Evolutionary conservation across 2,113 vertebrate genomes (phyloP).

Genomic region (Tragelaphus strepsiceros): DNA sequence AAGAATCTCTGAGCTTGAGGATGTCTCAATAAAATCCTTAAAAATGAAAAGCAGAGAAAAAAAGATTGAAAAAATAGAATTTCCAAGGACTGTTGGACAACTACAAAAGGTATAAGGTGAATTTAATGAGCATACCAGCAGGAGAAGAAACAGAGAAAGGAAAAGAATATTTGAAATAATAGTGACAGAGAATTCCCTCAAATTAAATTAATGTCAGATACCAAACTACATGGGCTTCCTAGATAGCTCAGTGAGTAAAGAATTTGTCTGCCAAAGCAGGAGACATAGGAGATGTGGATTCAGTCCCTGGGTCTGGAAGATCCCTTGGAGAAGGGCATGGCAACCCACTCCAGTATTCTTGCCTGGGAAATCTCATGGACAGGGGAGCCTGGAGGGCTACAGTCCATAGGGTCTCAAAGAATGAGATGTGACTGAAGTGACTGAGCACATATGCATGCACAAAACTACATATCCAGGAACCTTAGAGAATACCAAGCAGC

Average conservation of each 20-base stretch:
- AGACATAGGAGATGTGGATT: background rate
- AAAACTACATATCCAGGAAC: background rate
- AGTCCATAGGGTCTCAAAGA: background rate
- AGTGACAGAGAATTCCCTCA: background rate
- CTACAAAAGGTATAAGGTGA: background rate
- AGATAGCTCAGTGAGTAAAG: background rate
- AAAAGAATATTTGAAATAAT: background rate
- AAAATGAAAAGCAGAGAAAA: background rate
- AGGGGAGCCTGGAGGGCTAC: background rate
- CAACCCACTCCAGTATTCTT: background rate
- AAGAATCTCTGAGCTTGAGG: background rate
- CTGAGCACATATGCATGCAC: background rate
- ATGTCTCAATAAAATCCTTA: background rate
- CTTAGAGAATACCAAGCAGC: background rate
- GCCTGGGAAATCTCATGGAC: background rate
- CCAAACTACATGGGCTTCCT: background rate
- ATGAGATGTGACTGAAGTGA: background rate
- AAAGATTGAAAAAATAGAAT: background rate
- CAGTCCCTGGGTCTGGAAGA: background rate
- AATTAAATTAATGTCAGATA: background rate
- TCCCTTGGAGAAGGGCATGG: background rate
- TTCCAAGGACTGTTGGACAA: background rate
- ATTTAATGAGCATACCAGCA: background rate
- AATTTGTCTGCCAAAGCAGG: background rate
- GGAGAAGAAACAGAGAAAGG: background rate